Conservation (phyloP, 2,797 vertebrate species). For the Tragopan temminckii region DNA sequence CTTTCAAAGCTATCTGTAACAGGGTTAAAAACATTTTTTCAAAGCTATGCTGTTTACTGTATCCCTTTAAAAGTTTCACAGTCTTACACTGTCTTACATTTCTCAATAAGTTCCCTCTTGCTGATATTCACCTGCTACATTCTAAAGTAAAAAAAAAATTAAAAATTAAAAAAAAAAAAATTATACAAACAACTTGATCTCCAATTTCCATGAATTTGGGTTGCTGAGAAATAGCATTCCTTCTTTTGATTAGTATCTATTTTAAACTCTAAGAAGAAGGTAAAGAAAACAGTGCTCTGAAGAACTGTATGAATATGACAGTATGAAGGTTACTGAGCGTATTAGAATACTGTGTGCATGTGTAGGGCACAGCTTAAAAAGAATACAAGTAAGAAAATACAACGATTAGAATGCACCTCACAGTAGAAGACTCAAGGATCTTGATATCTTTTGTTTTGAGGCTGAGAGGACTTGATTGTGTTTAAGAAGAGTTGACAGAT, state of each 20-base stretch:
- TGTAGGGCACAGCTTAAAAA: neutral
- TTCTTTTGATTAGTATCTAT: neutral
- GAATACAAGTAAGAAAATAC: neutral
- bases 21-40: constrained; percentile 9
- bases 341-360: neutral
- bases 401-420: rapidly evolving
- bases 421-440: neutral
- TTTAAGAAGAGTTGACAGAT: neutral
- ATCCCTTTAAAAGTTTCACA: neutral
- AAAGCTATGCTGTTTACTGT: neutral
- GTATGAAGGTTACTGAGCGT: neutral
- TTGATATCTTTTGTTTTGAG: neutral
- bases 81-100: neutral
- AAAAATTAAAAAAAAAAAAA: neutral
- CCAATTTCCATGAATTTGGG: neutral
- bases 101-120: neutral
- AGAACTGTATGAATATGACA: neutral
- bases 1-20: neutral
- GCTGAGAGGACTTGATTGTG: neutral
- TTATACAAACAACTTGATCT: neutral
- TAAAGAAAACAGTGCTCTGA: neutral
- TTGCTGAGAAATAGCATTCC: neutral
- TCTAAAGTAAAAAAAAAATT: neutral
- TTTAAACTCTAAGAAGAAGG: neutral
- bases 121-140: neutral